Conservation (phyloP, 1,140 invertebrate species). For the Sesamia nonagrioides region DNA sequence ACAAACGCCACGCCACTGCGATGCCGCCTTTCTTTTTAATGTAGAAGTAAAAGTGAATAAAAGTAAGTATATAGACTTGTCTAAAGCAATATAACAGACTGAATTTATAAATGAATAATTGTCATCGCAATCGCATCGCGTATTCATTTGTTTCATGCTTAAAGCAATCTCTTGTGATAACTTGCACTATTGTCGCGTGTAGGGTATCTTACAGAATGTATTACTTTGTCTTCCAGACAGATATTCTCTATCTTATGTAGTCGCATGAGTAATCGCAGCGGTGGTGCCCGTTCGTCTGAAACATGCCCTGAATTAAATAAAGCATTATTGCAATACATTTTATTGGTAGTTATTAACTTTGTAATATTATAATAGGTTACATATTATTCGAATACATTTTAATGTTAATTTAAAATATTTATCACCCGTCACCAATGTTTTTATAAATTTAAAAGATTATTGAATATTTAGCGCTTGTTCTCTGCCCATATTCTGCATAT, state of each 20-base stretch:
- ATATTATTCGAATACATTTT: conserved; percentile 33
- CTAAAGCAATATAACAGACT: conserved; percentile 41
- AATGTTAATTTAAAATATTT: conserved; percentile 38
- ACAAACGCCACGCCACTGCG: conserved; percentile 14
- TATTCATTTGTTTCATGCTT: conserved; percentile 9
- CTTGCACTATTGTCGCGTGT: neutral
- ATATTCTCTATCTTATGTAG: neutral
- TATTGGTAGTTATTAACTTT: conserved; percentile 32
- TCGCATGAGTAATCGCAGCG: conserved; percentile 17
- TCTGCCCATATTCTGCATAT: conserved; percentile 16
- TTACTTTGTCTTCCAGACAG: conserved; percentile 35
- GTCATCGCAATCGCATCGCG: neutral
- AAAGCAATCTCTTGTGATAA: conserved; percentile 9
- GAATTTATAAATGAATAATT: conserved; percentile 16
- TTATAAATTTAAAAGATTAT: conserved; percentile 3
- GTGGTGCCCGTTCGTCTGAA: neutral
- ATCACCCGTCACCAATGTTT: conserved; percentile 27
- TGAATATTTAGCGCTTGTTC: conserved; percentile 37
- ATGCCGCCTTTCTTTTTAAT: conserved; percentile 38
- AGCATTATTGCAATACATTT: conserved; percentile 30
- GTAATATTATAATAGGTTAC: conserved; percentile 30
- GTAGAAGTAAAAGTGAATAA: conserved; percentile 14
- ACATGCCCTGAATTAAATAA: conserved; percentile 4
- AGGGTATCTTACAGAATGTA: conserved; percentile 11
- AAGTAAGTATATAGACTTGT: conserved; percentile 17